These are phyloP conservation scores for Mystacides longicornis DNA, from an alignment of 2,888 invertebrate genomes.

Conservation along the genomic window DNA sequence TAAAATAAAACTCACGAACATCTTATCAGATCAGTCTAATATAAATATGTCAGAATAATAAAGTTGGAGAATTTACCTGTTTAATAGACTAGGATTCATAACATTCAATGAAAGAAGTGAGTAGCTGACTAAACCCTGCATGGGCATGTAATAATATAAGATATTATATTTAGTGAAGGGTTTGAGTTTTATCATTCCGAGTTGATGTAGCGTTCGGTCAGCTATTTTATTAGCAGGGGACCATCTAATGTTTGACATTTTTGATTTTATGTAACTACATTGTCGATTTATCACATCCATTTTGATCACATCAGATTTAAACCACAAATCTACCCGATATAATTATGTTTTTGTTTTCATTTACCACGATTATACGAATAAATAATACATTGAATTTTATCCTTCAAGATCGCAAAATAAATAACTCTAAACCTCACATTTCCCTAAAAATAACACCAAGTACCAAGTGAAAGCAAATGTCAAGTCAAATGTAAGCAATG, in stretches of 20 bases:
- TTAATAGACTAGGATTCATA: constrained; percentile 72
- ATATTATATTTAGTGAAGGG: constrained; percentile 66
- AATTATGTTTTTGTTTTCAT: no score
- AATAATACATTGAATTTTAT: no score
- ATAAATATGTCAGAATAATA: background rate
- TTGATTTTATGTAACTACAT: constrained; percentile 14
- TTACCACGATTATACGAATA: no score
- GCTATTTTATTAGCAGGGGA: constrained; percentile 3
- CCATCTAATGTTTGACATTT: constrained; percentile 13
- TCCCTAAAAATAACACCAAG: no score
- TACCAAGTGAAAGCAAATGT: no score
- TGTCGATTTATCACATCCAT: constrained; percentile 19
- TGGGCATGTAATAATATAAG: constrained; percentile 66
- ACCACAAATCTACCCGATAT: no score
- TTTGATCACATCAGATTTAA: background rate
- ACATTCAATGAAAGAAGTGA: constrained; percentile 73
- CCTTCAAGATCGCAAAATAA: no score
- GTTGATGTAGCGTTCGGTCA: background rate
- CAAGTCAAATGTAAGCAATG: no score
- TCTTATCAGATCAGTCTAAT: background rate
- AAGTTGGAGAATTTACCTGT: constrained; percentile 45
- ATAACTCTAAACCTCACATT: no score
- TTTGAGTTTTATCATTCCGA: constrained; percentile 43
- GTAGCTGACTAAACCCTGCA: constrained; percentile 69
- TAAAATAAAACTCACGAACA: background rate